Conservation (phyloP, 2,888 invertebrate species). For the Himalopsyche japonica region DNA sequence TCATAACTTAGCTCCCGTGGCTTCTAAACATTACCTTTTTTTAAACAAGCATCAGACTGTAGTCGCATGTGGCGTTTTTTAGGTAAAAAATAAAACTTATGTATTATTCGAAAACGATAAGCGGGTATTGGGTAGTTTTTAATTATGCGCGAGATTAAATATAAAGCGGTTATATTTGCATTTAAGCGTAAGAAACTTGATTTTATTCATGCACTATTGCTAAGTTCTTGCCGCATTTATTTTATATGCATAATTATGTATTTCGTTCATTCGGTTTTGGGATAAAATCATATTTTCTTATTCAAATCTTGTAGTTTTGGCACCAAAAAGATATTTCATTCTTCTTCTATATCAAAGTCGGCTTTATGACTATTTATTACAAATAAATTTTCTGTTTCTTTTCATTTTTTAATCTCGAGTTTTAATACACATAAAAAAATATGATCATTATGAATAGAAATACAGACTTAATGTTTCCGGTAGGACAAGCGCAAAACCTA, state of each 20-base stretch:
- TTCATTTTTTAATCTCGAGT: too few species aligned
- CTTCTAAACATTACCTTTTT: slow-evolving; percentile 5
- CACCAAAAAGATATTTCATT: too few species aligned
- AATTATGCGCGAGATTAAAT: background rate
- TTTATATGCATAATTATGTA: too few species aligned
- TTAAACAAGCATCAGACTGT: background rate
- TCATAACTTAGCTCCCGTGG: slow-evolving; percentile 24
- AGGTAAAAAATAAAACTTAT: background rate
- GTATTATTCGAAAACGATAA: background rate
- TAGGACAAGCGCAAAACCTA: background rate
- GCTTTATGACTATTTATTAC: too few species aligned
- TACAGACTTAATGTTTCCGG: background rate
- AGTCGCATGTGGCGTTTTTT: background rate
- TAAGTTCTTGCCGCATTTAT: background rate
- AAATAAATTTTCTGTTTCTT: too few species aligned
- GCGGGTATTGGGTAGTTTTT: background rate
- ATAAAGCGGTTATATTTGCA: background rate
- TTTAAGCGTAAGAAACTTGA: background rate
- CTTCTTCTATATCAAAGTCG: too few species aligned
- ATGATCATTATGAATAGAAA: too few species aligned
- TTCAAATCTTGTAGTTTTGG: too few species aligned
- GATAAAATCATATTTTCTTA: too few species aligned
- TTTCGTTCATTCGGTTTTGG: too few species aligned
- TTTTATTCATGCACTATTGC: background rate
- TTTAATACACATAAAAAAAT: too few species aligned